These are phyloP conservation scores for Drosophila paucipuncta DNA, from an alignment of 2,888 invertebrate genomes.

Conservation along the genomic window DNA sequence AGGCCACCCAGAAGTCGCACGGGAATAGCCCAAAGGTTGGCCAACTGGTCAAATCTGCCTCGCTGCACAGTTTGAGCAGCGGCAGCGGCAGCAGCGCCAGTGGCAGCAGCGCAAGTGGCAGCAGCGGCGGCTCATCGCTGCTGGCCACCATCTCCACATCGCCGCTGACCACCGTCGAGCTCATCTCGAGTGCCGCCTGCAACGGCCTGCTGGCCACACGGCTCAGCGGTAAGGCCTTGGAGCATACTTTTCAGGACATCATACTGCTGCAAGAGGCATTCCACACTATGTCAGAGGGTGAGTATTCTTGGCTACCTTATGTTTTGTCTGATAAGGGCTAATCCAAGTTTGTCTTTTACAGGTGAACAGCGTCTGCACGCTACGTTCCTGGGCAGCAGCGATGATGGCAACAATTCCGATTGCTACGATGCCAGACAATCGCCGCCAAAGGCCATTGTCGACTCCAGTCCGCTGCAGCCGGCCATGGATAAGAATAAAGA, in stretches of 20 bases:
- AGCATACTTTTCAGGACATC: slow-evolving; percentile 83
- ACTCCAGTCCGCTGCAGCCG: slow-evolving; percentile 96
- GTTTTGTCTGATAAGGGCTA: background rate
- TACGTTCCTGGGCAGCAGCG: slow-evolving; percentile 83
- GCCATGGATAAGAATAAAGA: slow-evolving; percentile 99
- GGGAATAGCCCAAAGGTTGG: slow-evolving; percentile 62
- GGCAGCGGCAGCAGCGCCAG: slow-evolving; percentile 60
- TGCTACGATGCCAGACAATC: slow-evolving; percentile 87
- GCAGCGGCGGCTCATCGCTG: slow-evolving; percentile 76
- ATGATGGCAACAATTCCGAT: slow-evolving; percentile 84
- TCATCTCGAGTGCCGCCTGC: slow-evolving; percentile 82
- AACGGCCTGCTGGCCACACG: slow-evolving; percentile 83
- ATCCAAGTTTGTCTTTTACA: slow-evolving; percentile 37
- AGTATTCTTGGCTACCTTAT: background rate
- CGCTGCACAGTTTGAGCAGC: slow-evolving; percentile 79
- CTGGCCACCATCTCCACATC: slow-evolving; percentile 83
- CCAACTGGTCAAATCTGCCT: slow-evolving; percentile 80
- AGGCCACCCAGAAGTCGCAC: slow-evolving; percentile 73
- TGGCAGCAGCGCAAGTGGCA: slow-evolving; percentile 41
- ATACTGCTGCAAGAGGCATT: slow-evolving; percentile 84
- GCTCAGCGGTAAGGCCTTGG: slow-evolving; percentile 83
- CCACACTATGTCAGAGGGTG: slow-evolving; percentile 85
- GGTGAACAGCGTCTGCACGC: slow-evolving; percentile 85
- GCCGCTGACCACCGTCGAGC: slow-evolving; percentile 81
- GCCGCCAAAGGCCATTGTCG: slow-evolving; percentile 96